Base-by-base conservation (phyloP, 2,888 invertebrate species). In the Allygus modestus region DNA sequence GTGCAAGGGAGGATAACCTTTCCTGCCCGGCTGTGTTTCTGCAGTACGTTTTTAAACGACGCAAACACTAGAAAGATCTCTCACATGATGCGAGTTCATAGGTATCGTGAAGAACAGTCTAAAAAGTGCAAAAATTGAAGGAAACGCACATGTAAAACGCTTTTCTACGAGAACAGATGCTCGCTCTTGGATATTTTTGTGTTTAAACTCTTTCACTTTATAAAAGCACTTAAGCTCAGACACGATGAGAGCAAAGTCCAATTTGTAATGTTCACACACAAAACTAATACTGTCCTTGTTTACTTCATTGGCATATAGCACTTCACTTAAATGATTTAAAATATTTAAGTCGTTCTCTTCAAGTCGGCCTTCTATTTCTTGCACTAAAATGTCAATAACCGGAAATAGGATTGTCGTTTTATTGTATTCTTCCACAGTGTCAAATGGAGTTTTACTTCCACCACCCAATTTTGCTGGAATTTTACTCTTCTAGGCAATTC, bases 371-470 rank as follows among this genome's bases (percentile, higher is more conserved):
- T 82, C 43, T 26, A 71, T 82, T 15, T 71, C 46, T 37, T 23
- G 11, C 1, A 2, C 46, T 20, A 82, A 41, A n/a, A 71, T 82
- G 17, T 82, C 82, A 46, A 82, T 46, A 51, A 82, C 26, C n/a
- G 82, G 82, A 1, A 4, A 51, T 1, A 71, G 51, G 31, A 82
- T 33, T 51, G 73, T 37, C 26, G 1, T 26, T 23, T 69, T 65
- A 61, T 81, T 61, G 37, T 69, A 82, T 11, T 23, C 20, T 69
- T 82, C 9, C n/a, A 69, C 65, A 23, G 82, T 41, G n/a, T 69
- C 65, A 26, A 43, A 31, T 61, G 81, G 61, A 37, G 31, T 15
- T 81, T 81, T 61, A 33, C 37, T 61, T 33, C 61, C 58, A 31
- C 81, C 61, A 1, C 81, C 31, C 1, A 81, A 12, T 61, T 81